phyloP scores from a whole-genome alignment of 92 coral and sea anemone species.

The Palythoa caribaeorum region DNA sequence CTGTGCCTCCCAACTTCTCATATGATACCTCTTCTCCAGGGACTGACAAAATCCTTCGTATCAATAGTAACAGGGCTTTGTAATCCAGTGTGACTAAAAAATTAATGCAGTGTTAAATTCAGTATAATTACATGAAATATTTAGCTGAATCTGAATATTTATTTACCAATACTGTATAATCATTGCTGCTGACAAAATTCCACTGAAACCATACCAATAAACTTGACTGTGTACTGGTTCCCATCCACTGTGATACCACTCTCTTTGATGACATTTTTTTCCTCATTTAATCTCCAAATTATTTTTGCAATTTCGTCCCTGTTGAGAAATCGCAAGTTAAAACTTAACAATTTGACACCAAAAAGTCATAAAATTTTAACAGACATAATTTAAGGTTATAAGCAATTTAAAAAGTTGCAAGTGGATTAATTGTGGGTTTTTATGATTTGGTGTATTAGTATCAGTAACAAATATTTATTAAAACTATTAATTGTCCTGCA shows the following conservation, averaged over 20 bases:
- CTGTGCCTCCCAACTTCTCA: constrained; percentile 36
- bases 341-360: constrained; percentile 3
- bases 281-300: constrained; percentile 29
- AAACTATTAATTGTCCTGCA: not conserved
- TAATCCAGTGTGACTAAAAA: constrained; percentile 41
- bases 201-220: constrained; percentile 25
- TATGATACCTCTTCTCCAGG: constrained; percentile 23
- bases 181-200: not conserved
- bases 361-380: not conserved
- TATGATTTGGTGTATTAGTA: not conserved
- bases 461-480: not conserved
- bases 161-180: constrained; percentile 5
- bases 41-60: constrained; percentile 8
- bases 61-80: constrained; percentile 38
- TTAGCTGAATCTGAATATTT: not conserved
- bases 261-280: constrained; percentile 46
- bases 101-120: not conserved
- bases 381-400: not conserved
- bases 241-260: constrained; percentile 47
- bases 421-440: not conserved
- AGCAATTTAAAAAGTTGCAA: not conserved
- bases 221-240: constrained; percentile 12
- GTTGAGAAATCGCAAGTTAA: not conserved
- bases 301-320: constrained; percentile 9
- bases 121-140: not conserved